These are phyloP conservation scores for Apotomis turbidana DNA, from an alignment of 2,888 invertebrate genomes.

Conservation along the genomic window DNA sequence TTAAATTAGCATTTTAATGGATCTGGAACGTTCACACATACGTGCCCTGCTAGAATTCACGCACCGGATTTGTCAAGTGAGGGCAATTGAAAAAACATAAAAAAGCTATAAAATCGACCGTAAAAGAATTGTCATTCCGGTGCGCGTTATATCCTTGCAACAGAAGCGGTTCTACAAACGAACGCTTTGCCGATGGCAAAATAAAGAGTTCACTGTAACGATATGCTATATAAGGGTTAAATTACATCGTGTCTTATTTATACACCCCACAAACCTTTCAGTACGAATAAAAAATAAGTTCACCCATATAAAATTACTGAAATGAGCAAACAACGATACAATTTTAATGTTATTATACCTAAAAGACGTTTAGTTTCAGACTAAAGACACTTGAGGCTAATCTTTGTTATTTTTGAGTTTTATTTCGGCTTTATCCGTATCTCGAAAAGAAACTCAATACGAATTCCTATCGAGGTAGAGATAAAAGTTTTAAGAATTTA, in stretches of 20 bases:
- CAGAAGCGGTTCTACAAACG: slow-evolving; percentile 27
- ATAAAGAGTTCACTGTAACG: slow-evolving; percentile 23
- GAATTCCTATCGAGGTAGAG: slow-evolving; percentile 68
- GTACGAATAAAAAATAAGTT: slow-evolving; percentile 29
- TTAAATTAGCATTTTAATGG: slow-evolving; percentile 76
- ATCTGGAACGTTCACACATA: slow-evolving; percentile 64
- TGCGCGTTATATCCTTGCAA: slow-evolving; percentile 61
- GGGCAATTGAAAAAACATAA: slow-evolving; percentile 78
- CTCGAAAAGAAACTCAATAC: slow-evolving; percentile 40
- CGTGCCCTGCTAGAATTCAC: slow-evolving; percentile 77
- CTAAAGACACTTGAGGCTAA: slow-evolving; percentile 32
- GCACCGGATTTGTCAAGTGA: slow-evolving; percentile 74
- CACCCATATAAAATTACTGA: slow-evolving; percentile 36
- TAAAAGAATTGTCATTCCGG: slow-evolving; percentile 75
- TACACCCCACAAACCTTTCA: not conserved
- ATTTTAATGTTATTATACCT: slow-evolving; percentile 34
- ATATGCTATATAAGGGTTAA: slow-evolving; percentile 24
- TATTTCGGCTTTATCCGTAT: slow-evolving; percentile 50
- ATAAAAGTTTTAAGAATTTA: slow-evolving; percentile 78
- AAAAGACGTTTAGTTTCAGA: slow-evolving; percentile 28
- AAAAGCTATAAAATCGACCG: slow-evolving; percentile 78
- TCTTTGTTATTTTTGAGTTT: slow-evolving; percentile 40
- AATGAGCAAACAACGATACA: slow-evolving; percentile 32
- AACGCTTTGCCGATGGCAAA: slow-evolving; percentile 27
- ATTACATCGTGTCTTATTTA: slow-evolving; percentile 14